Conservation (phyloP, 2,888 invertebrate genomes). For the Mechanitis mazaeus region DNA sequence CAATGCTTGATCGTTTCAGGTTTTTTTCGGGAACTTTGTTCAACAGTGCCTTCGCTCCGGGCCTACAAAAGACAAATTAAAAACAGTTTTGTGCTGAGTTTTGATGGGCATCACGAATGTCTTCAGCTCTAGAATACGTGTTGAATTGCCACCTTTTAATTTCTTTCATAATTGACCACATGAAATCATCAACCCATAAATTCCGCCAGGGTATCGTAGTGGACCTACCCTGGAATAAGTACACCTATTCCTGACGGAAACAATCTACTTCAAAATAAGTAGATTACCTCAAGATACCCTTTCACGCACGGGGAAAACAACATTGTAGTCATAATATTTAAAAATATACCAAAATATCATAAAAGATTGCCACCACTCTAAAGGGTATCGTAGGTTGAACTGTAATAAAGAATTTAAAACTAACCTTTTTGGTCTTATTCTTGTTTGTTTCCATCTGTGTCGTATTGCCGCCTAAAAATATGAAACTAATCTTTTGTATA, state of each 20-base stretch:
- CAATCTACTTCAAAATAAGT: too few species aligned
- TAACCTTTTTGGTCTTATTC: constrained; percentile 48
- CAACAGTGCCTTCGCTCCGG: constrained; percentile 51
- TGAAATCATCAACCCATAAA: too few species aligned
- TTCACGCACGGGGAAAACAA: too few species aligned
- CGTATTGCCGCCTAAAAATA: constrained; percentile 30
- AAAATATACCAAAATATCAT: constrained; percentile 12
- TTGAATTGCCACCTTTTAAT: too few species aligned
- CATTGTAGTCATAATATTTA: background rate
- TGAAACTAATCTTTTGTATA: background rate
- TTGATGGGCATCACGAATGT: too few species aligned
- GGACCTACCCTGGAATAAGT: too few species aligned
- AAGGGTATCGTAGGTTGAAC: background rate
- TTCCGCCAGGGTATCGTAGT: too few species aligned
- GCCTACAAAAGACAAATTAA: constrained; percentile 33
- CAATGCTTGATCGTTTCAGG: constrained; percentile 27
- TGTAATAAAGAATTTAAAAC: constrained; percentile 4
- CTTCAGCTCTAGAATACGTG: too few species aligned
- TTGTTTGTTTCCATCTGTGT: constrained; percentile 46
- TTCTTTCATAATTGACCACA: too few species aligned
- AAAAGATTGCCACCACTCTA: background rate
- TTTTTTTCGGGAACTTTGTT: constrained; percentile 26
- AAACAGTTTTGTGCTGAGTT: too few species aligned
- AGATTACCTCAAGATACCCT: too few species aligned
- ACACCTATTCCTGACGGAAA: too few species aligned